phyloP scores from a whole-genome alignment of 2,888 invertebrate species.

The Cistogaster globosa region DNA sequence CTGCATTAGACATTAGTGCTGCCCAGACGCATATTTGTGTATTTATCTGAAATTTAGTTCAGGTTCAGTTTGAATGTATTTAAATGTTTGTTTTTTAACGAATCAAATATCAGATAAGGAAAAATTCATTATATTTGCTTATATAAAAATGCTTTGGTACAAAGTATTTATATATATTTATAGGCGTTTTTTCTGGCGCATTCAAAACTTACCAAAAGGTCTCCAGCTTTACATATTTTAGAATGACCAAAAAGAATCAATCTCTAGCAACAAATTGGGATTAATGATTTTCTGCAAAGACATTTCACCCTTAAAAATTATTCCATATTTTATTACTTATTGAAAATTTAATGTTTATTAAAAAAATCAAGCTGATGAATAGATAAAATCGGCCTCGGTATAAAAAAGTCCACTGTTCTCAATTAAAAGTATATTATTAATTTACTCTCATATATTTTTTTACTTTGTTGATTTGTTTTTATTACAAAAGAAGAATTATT shows the following conservation, averaged over 20 bases:
- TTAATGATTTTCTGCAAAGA: conserved; percentile 88
- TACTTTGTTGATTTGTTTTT: neutral
- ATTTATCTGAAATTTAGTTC: conserved; percentile 83
- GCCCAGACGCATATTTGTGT: conserved; percentile 82
- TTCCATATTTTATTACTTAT: conserved; percentile 77
- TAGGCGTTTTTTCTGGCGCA: conserved; percentile 78
- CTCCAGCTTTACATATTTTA: conserved; percentile 82
- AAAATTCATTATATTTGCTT: conserved; percentile 74
- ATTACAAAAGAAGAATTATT: neutral
- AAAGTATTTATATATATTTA: conserved; percentile 73
- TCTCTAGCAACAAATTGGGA: conserved; percentile 83
- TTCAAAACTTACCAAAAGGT: conserved; percentile 83
- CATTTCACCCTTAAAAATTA: conserved; percentile 86
- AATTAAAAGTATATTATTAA: conserved; percentile 7
- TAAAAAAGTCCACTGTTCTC: conserved; percentile 18
- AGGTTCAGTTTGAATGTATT: conserved; percentile 81
- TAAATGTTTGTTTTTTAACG: conserved; percentile 72
- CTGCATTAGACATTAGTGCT: conserved; percentile 77
- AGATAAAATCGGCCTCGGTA: conserved; percentile 49
- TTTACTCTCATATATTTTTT: neutral
- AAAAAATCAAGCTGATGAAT: conserved; percentile 60
- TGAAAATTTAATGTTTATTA: conserved; percentile 63
- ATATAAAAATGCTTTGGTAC: conserved; percentile 73
- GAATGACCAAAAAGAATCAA: conserved; percentile 82
- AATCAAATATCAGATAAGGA: conserved; percentile 72